A percentile compares a stretch with the other conserved stretches of the same genome.
phyloP scores from a whole-genome alignment of 2,113 vertebrate species.

The Poecilia latipinna region DNA sequence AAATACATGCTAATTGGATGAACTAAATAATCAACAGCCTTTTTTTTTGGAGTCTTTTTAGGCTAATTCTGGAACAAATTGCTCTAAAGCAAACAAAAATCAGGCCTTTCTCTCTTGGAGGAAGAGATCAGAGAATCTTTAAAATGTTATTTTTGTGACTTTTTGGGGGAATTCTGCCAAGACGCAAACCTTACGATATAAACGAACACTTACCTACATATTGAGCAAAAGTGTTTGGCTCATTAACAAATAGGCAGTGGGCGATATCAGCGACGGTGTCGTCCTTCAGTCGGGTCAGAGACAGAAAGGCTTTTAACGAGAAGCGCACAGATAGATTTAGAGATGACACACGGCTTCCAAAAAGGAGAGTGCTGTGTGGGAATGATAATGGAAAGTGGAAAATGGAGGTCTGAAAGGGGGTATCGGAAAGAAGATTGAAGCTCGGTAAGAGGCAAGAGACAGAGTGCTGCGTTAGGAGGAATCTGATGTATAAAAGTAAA shows the following conservation, averaged over 20 bases:
- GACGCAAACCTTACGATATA: not conserved
- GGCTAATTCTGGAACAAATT: conserved; percentile 51
- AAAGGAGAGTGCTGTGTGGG: conserved; percentile 48
- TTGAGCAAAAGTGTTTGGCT: conserved; percentile 11
- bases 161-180: not conserved
- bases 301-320: conserved; percentile 33
- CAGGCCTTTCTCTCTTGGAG: conserved; percentile 44
- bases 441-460: conserved; percentile 36
- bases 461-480: conserved; percentile 37
- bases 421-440: conserved; percentile 72
- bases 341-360: conserved; percentile 35
- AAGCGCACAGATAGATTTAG: conserved; percentile 19
- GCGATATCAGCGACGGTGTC: conserved; percentile 11
- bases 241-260: not conserved
- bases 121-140: conserved; percentile 1
- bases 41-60: conserved; percentile 30
- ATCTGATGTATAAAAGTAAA: conserved; percentile 35
- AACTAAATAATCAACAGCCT: conserved; percentile 71
- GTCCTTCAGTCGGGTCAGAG: conserved; percentile 33
- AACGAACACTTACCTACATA: not conserved
- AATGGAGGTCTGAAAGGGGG: conserved; percentile 59
- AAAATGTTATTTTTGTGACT: conserved; percentile 15
- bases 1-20: conserved; percentile 52
- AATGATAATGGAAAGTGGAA: conserved; percentile 71
- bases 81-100: conserved; percentile 54